Conservation (phyloP, 1,140 invertebrate species). For the Teleopsis dalmanni region DNA sequence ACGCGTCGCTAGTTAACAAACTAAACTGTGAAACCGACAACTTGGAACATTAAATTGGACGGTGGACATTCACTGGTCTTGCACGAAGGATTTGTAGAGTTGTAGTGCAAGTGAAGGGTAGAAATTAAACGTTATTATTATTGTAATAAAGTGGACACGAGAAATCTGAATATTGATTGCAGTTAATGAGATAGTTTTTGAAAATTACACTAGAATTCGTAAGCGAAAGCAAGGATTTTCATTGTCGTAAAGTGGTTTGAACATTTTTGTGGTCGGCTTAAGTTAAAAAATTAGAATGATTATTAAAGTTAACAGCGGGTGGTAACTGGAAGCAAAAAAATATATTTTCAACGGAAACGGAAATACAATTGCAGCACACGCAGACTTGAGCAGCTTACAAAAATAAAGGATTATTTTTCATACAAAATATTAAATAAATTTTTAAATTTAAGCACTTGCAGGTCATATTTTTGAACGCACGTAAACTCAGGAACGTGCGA, state of each 20-base stretch:
- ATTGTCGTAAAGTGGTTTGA: background rate
- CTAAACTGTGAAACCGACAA: slow-evolving; percentile 9
- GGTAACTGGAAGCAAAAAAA: background rate
- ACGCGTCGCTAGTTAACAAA: slow-evolving; percentile 6
- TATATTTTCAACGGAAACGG: slow-evolving; percentile 4
- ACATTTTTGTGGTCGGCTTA: background rate
- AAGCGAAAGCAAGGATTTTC: background rate
- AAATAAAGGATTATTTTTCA: too few species aligned
- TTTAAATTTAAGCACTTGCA: too few species aligned
- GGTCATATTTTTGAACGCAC: too few species aligned
- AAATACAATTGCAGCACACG: slow-evolving; percentile 7
- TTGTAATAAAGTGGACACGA: slow-evolving; percentile 9
- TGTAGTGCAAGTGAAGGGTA: background rate
- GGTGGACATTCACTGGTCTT: background rate
- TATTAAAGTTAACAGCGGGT: background rate
- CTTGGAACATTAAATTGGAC: background rate
- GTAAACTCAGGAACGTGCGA: too few species aligned
- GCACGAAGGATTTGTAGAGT: background rate
- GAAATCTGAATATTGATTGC: slow-evolving; percentile 14
- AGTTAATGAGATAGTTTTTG: slow-evolving; percentile 11
- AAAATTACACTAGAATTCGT: too few species aligned
- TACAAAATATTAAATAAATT: too few species aligned
- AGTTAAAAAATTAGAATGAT: background rate
- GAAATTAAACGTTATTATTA: slow-evolving; percentile 3
- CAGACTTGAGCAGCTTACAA: background rate